Evolutionary conservation across 2,797 vertebrate genomes (phyloP), one percentile per base, ranked within the genome.

Genomic region (Galagoides demidoff): DNA sequence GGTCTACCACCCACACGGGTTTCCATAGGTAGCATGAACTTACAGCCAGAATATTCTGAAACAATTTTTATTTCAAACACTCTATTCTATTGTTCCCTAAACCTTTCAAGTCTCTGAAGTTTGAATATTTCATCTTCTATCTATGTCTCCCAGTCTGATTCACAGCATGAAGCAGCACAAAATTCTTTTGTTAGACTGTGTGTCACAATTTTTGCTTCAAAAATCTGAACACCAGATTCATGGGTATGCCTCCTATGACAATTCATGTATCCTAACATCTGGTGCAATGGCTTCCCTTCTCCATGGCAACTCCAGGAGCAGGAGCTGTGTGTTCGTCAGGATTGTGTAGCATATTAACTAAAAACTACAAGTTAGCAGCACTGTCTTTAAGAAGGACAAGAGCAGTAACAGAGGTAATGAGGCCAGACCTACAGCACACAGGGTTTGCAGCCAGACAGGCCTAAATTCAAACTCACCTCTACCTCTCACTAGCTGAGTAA

Each of bases 191-290:
- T 82, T 77, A 87, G 59, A 76, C 70, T 57, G 43, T 45, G 55
- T 79, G 61, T 95, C 88, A 89, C 89, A 68, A 89, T 70, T 94
- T 92, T 92, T 82, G 63, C 84, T 92, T 95, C 89, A 85, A 79
- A 89, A 78, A 57, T 82, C 39, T 79, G 37, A 94, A 93, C 74
- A 81, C 17, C 45, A 78, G 83, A 90, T 55, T 87, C 22, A 19
- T 29, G 52, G 34, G 16, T 55, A 59, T 77, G 12, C 92, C 64
- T 59, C 89, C 71, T 81, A 5, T 5, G 57, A 91, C 68, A 87
- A 87, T 57, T 12, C 49, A 2, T 70, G 49, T 23, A 39, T 55
- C 20, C 76, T 85, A 86, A 57, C 14, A 34, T 92, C 88, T 66
- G 64, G 43, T 78, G 11, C 34, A 61, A 45, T 20, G 52, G 20